These are phyloP conservation scores for Manis javanica DNA, from an alignment of 2,797 vertebrate species.

Conservation along the genomic window DNA sequence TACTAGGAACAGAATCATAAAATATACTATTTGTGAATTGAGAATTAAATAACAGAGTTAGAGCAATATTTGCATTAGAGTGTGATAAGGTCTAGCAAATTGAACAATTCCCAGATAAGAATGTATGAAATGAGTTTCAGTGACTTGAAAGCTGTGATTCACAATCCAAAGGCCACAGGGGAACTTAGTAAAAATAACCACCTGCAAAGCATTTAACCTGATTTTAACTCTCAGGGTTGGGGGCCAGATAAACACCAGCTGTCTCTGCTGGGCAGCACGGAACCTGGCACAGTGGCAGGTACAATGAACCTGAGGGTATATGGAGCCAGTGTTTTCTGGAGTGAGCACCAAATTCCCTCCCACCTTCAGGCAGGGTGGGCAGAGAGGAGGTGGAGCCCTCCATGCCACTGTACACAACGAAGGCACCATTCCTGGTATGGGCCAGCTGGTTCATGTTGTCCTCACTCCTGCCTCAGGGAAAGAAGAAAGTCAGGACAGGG, in stretches of 20 bases:
- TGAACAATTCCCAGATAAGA: conserved; percentile 54
- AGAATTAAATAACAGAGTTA: conserved; percentile 58
- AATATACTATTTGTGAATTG: conserved; percentile 54
- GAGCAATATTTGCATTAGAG: conserved; percentile 52
- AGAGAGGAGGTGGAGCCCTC: not conserved
- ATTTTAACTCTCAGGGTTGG: not conserved
- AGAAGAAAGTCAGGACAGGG: not conserved
- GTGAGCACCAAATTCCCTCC: not conserved
- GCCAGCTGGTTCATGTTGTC: not conserved
- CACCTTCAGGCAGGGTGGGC: not conserved
- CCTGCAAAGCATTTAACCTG: not conserved
- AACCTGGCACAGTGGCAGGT: not conserved
- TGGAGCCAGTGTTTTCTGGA: accelerated
- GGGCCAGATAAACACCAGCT: not conserved
- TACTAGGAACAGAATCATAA: conserved; percentile 55
- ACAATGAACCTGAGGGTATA: not conserved
- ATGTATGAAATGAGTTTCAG: not conserved
- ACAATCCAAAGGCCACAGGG: conserved; percentile 45
- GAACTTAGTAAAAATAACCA: conserved; percentile 21
- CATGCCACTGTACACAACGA: not conserved
- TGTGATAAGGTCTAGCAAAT: conserved; percentile 56
- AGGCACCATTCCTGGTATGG: not conserved
- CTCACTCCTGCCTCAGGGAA: not conserved
- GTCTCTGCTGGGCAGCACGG: not conserved
- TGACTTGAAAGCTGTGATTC: conserved; percentile 41